Percentiles rank a stretch among this genome's conserved stretches.
phyloP scores from a whole-genome alignment of 2,797 vertebrate genomes.

The Myotis vivesi region DNA sequence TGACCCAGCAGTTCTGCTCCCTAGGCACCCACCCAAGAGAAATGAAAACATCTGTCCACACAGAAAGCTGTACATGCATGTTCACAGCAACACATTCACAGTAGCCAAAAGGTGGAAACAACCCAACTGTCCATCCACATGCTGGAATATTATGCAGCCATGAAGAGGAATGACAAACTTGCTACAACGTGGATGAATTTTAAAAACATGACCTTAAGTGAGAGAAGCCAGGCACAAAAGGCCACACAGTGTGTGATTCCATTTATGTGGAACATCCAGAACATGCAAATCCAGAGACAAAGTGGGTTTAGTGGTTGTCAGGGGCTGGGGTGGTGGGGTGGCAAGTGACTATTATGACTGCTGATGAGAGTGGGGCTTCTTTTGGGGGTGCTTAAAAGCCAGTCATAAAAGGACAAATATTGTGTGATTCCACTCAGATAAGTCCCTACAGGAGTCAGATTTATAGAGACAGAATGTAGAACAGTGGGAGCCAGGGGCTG shows the following conservation, averaged over 20 bases:
- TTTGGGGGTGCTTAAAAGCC: not conserved
- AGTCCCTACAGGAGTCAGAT: not conserved
- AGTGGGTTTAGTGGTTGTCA: accelerated
- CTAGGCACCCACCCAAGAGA: not conserved
- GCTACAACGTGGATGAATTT: accelerated
- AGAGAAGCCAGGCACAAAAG: not conserved
- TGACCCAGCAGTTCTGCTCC: not conserved
- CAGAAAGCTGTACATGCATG: accelerated
- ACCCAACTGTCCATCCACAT: accelerated
- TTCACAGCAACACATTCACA: not conserved
- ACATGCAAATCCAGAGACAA: not conserved
- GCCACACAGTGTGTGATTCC: not conserved
- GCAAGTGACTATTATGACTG: not conserved
- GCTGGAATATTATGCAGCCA: accelerated
- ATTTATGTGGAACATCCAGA: not conserved
- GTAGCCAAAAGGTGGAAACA: not conserved
- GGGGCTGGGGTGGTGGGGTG: too few species aligned
- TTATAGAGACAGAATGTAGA: not conserved
- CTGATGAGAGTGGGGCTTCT: not conserved
- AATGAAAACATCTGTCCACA: not conserved
- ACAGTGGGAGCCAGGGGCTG: accelerated
- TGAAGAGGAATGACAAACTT: accelerated
- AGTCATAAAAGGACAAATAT: not conserved
- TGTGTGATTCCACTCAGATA: not conserved
- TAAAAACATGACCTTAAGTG: accelerated